Evolutionary conservation across 2,797 vertebrate genomes (phyloP).

Genomic region (Okamejei kenojei): DNA sequence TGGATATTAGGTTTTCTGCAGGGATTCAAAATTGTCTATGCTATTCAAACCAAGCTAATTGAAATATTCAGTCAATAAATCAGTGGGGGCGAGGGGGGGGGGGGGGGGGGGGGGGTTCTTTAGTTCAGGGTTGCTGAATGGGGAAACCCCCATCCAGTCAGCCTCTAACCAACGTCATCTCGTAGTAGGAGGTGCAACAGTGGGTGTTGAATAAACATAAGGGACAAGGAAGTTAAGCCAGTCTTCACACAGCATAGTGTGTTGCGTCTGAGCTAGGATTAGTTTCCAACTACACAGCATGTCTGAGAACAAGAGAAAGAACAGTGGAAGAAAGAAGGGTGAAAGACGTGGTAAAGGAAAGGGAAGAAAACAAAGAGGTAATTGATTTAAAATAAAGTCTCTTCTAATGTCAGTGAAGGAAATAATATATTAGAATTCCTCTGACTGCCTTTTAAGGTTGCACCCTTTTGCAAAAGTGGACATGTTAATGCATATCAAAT

Average conservation of each 20-base stretch:
- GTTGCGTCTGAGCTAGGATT: slow-evolving; percentile 1
- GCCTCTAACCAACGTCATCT: slow-evolving; percentile 7
- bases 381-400: not conserved
- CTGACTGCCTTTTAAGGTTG: slow-evolving; percentile 8
- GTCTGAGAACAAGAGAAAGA: slow-evolving; percentile 61
- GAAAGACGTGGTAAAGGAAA: slow-evolving; percentile 52
- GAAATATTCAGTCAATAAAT: slow-evolving; percentile 13
- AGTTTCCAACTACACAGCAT: slow-evolving; percentile 53
- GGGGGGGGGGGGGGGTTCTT: not conserved
- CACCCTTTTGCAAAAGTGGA: slow-evolving; percentile 14
- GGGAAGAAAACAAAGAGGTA: slow-evolving; percentile 62
- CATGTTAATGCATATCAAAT: slow-evolving; percentile 32
- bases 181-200: slow-evolving; percentile 31
- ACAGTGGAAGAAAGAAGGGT: slow-evolving; percentile 59
- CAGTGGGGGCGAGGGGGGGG: not conserved
- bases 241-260: not conserved
- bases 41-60: not conserved
- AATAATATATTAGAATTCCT: not conserved
- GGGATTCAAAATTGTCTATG: not conserved
- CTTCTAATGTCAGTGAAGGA: not conserved
- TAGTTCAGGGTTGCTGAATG: not conserved
- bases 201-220: slow-evolving; percentile 35
- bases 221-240: not conserved
- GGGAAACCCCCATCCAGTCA: slow-evolving; percentile 25
- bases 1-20: not conserved